These are phyloP conservation scores for Yponomeuta evonymella DNA, from an alignment of 2,888 invertebrate genomes.

Conservation along the genomic window DNA sequence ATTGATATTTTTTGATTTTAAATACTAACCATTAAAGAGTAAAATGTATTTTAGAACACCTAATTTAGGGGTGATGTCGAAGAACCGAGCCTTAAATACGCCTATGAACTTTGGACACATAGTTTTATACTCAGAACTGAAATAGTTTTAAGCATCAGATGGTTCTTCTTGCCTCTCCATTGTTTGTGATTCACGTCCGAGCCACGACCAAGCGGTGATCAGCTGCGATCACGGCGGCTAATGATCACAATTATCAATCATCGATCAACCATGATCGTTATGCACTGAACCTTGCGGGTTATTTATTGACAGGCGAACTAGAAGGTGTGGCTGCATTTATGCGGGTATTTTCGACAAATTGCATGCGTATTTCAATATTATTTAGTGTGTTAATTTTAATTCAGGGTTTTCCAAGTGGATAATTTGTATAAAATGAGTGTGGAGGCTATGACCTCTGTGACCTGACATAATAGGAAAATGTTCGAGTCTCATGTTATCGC, in stretches of 20 bases:
- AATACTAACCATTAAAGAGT: no score
- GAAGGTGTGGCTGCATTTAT: background rate
- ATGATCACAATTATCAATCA: slow-evolving; percentile 9
- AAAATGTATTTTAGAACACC: no score
- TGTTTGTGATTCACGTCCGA: background rate
- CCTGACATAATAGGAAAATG: background rate
- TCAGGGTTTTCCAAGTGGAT: background rate
- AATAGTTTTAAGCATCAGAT: background rate
- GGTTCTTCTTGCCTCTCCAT: background rate
- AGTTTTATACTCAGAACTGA: background rate
- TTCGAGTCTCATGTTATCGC: no score
- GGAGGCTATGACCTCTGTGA: background rate
- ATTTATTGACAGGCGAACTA: background rate
- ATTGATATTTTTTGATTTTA: no score
- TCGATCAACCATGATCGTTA: slow-evolving; percentile 4
- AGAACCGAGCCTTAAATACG: no score
- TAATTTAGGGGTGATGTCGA: no score
- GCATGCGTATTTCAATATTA: background rate
- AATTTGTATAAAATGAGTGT: background rate
- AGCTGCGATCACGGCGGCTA: background rate
- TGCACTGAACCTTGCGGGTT: background rate
- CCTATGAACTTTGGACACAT: background rate
- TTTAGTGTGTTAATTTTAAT: background rate
- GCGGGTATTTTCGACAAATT: background rate
- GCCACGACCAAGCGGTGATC: background rate